phyloP scores from a whole-genome alignment of 2,888 invertebrate species.

The Schizaphis graminum region DNA sequence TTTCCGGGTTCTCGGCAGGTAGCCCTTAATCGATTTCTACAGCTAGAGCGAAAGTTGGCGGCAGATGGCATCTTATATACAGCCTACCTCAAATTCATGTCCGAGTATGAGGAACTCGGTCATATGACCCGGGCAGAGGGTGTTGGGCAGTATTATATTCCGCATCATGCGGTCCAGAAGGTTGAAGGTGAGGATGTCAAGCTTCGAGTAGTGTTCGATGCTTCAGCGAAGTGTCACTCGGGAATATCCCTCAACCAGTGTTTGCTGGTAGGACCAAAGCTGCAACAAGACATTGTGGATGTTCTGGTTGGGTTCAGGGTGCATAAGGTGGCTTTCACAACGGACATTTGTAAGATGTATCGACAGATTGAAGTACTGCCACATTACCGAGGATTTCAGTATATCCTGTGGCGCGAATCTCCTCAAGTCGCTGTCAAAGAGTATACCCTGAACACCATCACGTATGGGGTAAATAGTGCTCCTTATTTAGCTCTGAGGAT shows the following conservation, averaged over 20 bases:
- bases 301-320: constrained; percentile 52
- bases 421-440: no score
- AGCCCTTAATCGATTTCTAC: no score
- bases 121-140: no score
- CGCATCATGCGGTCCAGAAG: constrained; percentile 68
- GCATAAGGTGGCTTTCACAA: constrained; percentile 68
- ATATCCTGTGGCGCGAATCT: no score
- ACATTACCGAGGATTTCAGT: constrained; percentile 69
- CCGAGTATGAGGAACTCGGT: no score
- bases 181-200: constrained; percentile 66
- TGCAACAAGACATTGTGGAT: constrained; percentile 69
- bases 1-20: no score
- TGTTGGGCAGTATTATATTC: constrained; percentile 66
- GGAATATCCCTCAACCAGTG: constrained; percentile 70
- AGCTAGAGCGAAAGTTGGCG: no score
- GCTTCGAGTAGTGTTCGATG: constrained; percentile 69
- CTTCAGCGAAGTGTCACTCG: constrained; percentile 66
- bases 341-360: constrained; percentile 71
- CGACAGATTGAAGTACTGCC: constrained; percentile 69
- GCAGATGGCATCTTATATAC: no score
- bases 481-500: no score
- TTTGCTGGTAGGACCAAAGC: constrained; percentile 69
- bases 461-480: no score
- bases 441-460: no score
- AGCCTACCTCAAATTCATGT: no score